Evolutionary conservation across 1,140 invertebrate species (phyloP).

Genomic region (Temnothorax nylanderi): DNA sequence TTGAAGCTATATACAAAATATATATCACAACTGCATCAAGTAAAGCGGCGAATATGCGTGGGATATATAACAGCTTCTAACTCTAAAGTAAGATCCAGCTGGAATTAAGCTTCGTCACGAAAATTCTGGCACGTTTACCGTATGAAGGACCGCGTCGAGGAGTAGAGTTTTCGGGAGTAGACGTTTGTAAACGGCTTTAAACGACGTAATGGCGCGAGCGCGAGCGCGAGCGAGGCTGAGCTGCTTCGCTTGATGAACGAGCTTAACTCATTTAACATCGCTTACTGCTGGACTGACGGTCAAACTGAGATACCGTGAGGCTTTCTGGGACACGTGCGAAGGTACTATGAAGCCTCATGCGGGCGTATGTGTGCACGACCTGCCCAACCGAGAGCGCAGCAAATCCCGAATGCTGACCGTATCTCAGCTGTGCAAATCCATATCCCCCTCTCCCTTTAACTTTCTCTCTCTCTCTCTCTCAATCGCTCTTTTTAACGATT

Average conservation of each 20-base stretch:
- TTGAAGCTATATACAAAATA: neutral
- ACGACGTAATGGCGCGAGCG: slow-evolving; percentile 52
- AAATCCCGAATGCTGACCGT: slow-evolving; percentile 33
- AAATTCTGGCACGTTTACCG: slow-evolving; percentile 9
- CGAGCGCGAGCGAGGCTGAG: slow-evolving; percentile 33
- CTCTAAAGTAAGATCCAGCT: slow-evolving; percentile 13
- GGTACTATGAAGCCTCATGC: slow-evolving; percentile 16
- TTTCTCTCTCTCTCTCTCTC: neutral
- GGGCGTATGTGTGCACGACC: slow-evolving; percentile 15
- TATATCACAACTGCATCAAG: neutral
- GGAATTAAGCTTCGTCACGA: slow-evolving; percentile 44
- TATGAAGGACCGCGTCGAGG: slow-evolving; percentile 31
- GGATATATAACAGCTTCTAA: neutral
- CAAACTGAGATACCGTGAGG: slow-evolving; percentile 58
- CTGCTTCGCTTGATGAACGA: slow-evolving; percentile 58
- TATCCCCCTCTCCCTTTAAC: neutral
- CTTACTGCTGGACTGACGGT: slow-evolving; percentile 60
- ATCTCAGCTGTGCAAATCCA: slow-evolving; percentile 43
- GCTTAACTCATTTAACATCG: slow-evolving; percentile 64
- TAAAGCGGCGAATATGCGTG: neutral
- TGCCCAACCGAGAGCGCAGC: neutral
- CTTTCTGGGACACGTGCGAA: slow-evolving; percentile 47
- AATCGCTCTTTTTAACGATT: slow-evolving; percentile 8
- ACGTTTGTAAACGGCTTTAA: slow-evolving; percentile 58
- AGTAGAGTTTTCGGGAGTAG: slow-evolving; percentile 39